Evolutionary conservation across 2,113 vertebrate genomes (phyloP).

Genomic region (Gymnarchus niloticus): DNA sequence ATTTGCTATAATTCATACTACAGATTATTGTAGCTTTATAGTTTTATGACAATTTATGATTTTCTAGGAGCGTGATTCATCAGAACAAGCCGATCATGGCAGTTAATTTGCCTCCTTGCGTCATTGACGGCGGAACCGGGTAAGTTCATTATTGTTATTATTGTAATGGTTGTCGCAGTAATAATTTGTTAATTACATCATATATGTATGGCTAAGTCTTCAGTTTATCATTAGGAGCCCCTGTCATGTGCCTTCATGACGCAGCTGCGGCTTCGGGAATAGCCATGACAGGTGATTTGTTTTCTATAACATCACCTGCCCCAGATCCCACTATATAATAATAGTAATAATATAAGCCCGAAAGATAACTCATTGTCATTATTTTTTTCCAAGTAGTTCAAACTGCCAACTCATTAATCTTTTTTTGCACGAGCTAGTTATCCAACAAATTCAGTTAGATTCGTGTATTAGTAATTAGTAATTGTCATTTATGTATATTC

Average conservation of each 20-base stretch:
- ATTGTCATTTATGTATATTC: neutral
- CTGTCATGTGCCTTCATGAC: neutral
- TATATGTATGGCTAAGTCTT: neutral
- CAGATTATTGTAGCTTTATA: neutral
- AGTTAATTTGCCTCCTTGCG: slow-evolving; percentile 46
- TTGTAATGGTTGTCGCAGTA: no score
- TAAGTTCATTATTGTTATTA: slow-evolving; percentile 33
- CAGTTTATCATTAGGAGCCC: neutral
- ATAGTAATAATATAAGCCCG: neutral
- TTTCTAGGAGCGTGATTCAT: slow-evolving; percentile 1
- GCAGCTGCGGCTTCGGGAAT: neutral
- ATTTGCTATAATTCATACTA: neutral
- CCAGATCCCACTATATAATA: neutral
- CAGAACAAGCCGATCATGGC: slow-evolving; percentile 38
- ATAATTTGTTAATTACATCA: neutral
- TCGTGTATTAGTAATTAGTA: neutral
- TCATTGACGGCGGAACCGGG: slow-evolving; percentile 52
- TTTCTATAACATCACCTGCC: neutral
- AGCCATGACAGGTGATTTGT: neutral
- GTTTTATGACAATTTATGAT: slow-evolving; percentile 18
- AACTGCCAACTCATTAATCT: neutral
- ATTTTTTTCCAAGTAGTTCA: neutral
- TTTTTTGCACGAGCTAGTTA: neutral
- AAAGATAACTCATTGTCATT: no score
- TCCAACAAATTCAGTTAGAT: neutral